Base-by-base conservation (phyloP, 1,140 invertebrate species). In the Aphelenchoides fujianensis region DNA sequence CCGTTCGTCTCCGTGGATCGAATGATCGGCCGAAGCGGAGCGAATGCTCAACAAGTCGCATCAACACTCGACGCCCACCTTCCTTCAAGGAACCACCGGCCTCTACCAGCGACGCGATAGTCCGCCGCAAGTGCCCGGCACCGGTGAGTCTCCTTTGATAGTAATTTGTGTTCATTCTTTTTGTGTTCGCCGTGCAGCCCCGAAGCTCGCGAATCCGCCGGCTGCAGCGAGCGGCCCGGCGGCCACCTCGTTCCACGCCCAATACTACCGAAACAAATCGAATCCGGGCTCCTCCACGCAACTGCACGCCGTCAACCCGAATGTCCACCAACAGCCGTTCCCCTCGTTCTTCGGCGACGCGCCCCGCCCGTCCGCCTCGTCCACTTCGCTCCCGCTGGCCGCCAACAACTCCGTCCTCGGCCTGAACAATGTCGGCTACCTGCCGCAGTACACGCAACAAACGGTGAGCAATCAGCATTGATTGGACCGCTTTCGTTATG, bases 71-170 rank as follows among this genome's bases (percentile, higher is more conserved):
- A 72, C 52, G 35, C 71, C 72, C 0, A 74, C 73, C 2, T 74
- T 74, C 37, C 52, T 74, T 12, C 61, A 74, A 66, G 72, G 72
- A 3, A 67, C 59, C 0, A 34, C 71, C 1, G 72, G 72, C 16
- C 23, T 74, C 12, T 74, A 74, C 63, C 68, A 57, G 30, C 55
- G 61, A 32, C 59, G 72, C 1, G 62, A 74, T 27, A 76, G 62
- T 2, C 72, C 72, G 27, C 72, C 72, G 9, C 19, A 27, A 5
- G 37, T 74, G 0, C 72, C 72, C 9, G 53, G 61, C 12, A 74
- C 72, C 27, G 70, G 70, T 72, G n/a, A 12, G 52, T 69, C 7
- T n/a, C n/a, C n/a, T n/a, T n/a, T n/a, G n/a, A n/a, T n/a, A n/a
- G n/a, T n/a, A n/a, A n/a, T n/a, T n/a, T n/a, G n/a, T n/a, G n/a